Percentiles rank a stretch among this genome's conserved stretches.
Conservation (phyloP, 2,888 invertebrate species). For the Hirtodrosophila alboralis region DNA sequence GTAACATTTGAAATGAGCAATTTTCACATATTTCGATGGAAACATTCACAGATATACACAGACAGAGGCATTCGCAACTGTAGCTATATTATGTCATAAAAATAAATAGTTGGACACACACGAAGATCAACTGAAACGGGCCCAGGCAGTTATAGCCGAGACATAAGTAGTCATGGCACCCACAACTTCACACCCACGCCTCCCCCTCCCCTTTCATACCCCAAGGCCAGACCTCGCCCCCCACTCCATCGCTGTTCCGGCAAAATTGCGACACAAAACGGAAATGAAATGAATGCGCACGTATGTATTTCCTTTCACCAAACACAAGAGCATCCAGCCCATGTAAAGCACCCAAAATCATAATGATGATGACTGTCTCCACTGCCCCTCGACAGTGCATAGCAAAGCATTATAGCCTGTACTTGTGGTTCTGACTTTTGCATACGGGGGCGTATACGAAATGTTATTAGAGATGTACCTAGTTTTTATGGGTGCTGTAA, state of each 20-base stretch:
- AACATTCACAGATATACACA: constrained; percentile 48
- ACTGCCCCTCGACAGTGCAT: not conserved
- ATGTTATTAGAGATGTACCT: constrained; percentile 13
- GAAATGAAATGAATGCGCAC: constrained; percentile 56
- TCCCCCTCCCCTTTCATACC: constrained; percentile 1
- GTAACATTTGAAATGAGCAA: constrained; percentile 73
- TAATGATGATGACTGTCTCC: constrained; percentile 58
- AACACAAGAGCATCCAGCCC: constrained; percentile 34
- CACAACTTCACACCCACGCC: constrained; percentile 4
- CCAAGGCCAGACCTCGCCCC: not conserved
- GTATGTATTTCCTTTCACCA: constrained; percentile 58
- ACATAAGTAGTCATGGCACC: constrained; percentile 48
- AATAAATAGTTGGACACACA: constrained; percentile 70
- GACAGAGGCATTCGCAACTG: constrained; percentile 37
- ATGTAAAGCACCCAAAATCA: constrained; percentile 24
- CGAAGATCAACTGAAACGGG: constrained; percentile 15
- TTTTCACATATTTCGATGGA: constrained; percentile 76
- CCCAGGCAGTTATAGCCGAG: constrained; percentile 50
- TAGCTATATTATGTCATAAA: constrained; percentile 73
- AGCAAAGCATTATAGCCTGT: not conserved
- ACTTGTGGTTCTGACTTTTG: constrained; percentile 6
- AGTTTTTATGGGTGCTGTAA: constrained; percentile 9
- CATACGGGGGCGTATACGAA: constrained; percentile 36
- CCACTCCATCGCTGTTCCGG: constrained; percentile 1
- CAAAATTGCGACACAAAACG: constrained; percentile 41